phyloP scores from a whole-genome alignment of 2,113 vertebrate species.

The Meles meles region DNA sequence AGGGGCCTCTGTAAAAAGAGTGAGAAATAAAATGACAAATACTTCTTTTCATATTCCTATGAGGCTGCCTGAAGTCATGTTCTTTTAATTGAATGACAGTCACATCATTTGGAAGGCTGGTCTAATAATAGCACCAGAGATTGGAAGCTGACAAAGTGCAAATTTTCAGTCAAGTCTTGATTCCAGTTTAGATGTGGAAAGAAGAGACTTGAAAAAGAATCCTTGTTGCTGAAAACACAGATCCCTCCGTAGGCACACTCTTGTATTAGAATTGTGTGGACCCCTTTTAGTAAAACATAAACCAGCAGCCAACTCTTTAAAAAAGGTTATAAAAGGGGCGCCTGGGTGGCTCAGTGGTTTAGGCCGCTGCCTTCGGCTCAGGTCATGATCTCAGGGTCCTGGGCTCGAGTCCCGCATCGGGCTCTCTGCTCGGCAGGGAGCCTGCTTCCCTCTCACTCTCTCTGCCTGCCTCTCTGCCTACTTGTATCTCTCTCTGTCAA shows the following conservation, averaged over 20 bases:
- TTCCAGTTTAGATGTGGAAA: background rate
- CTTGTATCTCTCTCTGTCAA: no score
- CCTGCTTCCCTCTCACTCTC: no score
- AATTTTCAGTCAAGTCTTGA: background rate
- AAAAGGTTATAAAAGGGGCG: background rate
- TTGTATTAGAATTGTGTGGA: background rate
- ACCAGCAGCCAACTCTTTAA: background rate
- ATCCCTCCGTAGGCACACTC: background rate
- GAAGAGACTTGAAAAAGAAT: background rate
- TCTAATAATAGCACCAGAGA: slow-evolving; percentile 29
- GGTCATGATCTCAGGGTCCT: no score
- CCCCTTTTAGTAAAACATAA: background rate
- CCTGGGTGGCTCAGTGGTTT: no score
- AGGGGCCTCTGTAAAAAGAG: background rate
- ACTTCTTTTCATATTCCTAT: background rate
- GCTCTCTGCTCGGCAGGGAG: no score
- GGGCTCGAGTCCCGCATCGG: no score
- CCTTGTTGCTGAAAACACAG: background rate
- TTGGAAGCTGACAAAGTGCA: background rate
- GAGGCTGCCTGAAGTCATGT: background rate
- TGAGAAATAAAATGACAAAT: background rate
- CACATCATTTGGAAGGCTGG: background rate
- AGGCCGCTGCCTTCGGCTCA: no score
- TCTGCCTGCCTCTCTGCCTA: no score
- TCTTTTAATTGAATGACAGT: background rate